These are phyloP conservation scores for Bujurquina vittata DNA, from an alignment of 2,113 vertebrate genomes.

Conservation along the genomic window DNA sequence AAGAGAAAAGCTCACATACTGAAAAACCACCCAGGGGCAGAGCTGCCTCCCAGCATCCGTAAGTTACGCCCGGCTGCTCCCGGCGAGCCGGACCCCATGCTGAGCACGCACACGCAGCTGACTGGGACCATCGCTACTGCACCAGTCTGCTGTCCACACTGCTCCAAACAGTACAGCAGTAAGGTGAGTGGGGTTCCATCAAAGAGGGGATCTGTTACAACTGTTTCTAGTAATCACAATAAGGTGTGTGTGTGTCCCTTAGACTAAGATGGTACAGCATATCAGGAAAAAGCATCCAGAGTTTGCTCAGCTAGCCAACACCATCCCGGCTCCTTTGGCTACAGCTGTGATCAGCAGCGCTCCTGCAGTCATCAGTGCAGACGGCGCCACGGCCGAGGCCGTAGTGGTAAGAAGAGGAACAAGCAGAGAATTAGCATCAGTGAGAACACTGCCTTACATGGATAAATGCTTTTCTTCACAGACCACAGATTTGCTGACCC, in stretches of 20 bases:
- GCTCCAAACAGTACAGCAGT: conserved; percentile 98
- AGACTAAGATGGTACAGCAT: conserved; percentile 99
- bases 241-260: not conserved
- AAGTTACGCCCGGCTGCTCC: conserved; percentile 94
- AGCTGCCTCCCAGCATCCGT: conserved; percentile 95
- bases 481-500: conserved; percentile 96
- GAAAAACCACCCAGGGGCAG: conserved; percentile 97
- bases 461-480: conserved; percentile 55
- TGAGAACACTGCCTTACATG: too few relatives aligned
- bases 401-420: conserved; percentile 88
- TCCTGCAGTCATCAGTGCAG: conserved; percentile 87
- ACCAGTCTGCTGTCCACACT: conserved; percentile 96
- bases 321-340: conserved; percentile 85
- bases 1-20: conserved; percentile 98
- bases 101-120: conserved; percentile 97
- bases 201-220: not conserved
- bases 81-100: conserved; percentile 96
- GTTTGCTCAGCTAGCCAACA: conserved; percentile 86
- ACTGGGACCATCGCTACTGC: conserved; percentile 95
- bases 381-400: conserved; percentile 86
- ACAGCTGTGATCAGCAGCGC: conserved; percentile 88
- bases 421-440: not conserved
- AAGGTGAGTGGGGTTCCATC: conserved; percentile 81
- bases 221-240: not conserved
- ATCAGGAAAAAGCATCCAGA: conserved; percentile 98